A percentile compares a stretch with the other conserved stretches of the same genome.
phyloP scores from a whole-genome alignment of 2,797 vertebrate species.

The Ptychadena robeensis region DNA sequence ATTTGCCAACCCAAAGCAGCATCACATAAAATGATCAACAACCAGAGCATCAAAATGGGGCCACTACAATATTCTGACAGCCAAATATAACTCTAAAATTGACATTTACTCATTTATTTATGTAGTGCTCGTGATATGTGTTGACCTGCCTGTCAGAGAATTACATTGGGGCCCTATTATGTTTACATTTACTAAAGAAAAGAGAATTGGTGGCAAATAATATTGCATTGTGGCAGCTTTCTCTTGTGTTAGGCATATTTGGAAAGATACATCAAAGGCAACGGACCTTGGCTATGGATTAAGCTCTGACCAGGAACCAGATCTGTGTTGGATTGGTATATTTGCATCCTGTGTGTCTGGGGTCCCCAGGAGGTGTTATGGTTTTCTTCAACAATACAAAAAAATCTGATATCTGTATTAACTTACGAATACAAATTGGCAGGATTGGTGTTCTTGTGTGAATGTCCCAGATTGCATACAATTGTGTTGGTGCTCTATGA shows the following conservation, averaged over 20 bases:
- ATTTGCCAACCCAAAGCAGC: slow-evolving; percentile 22
- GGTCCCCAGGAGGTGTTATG: no score
- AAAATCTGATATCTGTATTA: not conserved
- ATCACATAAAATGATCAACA: slow-evolving; percentile 1
- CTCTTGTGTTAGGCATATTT: not conserved
- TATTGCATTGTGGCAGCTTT: not conserved
- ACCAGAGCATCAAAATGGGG: slow-evolving; percentile 13
- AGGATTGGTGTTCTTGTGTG: not conserved
- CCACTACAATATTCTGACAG: slow-evolving; percentile 1
- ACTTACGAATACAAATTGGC: not conserved
- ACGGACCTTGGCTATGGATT: not conserved
- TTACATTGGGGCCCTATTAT: not conserved
- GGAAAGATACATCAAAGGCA: not conserved
- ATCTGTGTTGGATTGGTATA: not conserved
- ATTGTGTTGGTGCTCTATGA: not conserved
- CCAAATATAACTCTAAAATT: slow-evolving; percentile 16
- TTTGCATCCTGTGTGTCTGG: not conserved
- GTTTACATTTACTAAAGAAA: slow-evolving; percentile 3
- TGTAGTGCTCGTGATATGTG: not conserved
- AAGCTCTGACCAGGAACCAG: not conserved
- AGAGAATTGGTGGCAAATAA: not conserved
- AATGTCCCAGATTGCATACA: no score
- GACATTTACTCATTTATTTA: slow-evolving; percentile 15
- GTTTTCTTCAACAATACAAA: not conserved
- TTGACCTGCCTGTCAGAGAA: not conserved